These are phyloP conservation scores for Psittacula derbiana DNA, from an alignment of 2,797 vertebrate genomes.

Conservation along the genomic window DNA sequence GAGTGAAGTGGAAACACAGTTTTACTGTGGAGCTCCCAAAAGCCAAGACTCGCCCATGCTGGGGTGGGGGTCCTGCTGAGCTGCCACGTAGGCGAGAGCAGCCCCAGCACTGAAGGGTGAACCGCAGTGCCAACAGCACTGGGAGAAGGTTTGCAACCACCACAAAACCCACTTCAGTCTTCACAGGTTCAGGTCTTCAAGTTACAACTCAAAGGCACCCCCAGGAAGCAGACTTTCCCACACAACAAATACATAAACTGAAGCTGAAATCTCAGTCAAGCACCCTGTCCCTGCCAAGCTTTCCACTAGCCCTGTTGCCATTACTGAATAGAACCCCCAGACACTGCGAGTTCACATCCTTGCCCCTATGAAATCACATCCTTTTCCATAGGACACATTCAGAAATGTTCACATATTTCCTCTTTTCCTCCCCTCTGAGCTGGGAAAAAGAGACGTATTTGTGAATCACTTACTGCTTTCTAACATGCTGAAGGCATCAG, in stretches of 20 bases:
- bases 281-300: background rate
- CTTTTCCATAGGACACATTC: background rate
- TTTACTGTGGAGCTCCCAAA: background rate
- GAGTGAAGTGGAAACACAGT: background rate
- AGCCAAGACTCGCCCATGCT: fast-evolving
- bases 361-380: background rate
- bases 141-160: background rate
- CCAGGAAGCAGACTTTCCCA: background rate
- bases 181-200: background rate
- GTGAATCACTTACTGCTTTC: background rate
- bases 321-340: background rate
- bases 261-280: background rate
- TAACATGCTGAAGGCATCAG: background rate
- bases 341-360: background rate
- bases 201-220: background rate
- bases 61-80: background rate
- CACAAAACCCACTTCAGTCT: background rate
- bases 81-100: fast-evolving
- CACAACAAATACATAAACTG: background rate
- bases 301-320: background rate
- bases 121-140: fast-evolving
- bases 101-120: background rate
- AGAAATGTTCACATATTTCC: background rate
- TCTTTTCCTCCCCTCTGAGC: background rate
- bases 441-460: background rate